These are phyloP conservation scores for Drosophila obscura DNA, from an alignment of 1,140 invertebrate species.

Conservation along the genomic window DNA sequence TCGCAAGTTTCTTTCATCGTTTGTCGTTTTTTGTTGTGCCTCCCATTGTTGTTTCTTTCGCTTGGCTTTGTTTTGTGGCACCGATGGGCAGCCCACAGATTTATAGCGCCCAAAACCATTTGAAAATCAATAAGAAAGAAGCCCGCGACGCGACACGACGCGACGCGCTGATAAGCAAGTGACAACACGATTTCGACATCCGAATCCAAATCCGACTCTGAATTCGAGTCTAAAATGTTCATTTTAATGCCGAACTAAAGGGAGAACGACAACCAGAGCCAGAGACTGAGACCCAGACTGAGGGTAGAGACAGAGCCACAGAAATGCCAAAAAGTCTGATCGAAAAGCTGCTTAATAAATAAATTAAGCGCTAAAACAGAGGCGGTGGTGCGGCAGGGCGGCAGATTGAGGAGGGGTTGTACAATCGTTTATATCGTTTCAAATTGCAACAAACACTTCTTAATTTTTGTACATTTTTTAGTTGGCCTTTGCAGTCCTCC, in stretches of 20 bases:
- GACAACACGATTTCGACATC: constrained; percentile 64
- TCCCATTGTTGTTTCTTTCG: constrained; percentile 28
- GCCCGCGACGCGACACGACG: constrained; percentile 23
- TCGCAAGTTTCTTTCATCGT: constrained; percentile 51
- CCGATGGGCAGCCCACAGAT: constrained; percentile 47
- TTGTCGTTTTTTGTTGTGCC: constrained; percentile 38
- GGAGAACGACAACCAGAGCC: not conserved
- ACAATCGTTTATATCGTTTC: not conserved
- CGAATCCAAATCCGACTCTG: constrained; percentile 22
- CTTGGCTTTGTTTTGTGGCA: constrained; percentile 33
- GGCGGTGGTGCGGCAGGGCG: constrained; percentile 8
- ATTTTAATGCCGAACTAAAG: constrained; percentile 33
- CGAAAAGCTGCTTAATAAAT: constrained; percentile 68
- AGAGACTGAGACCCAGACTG: not conserved
- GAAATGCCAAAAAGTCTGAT: constrained; percentile 60
- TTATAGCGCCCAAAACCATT: constrained; percentile 74
- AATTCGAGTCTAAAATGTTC: constrained; percentile 33
- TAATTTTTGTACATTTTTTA: no score
- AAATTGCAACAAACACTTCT: no score
- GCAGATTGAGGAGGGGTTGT: not conserved
- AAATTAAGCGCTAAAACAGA: constrained; percentile 49
- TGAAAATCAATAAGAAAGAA: constrained; percentile 71
- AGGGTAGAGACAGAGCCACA: constrained; percentile 11
- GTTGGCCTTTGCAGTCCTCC: not conserved
- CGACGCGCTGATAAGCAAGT: constrained; percentile 66